Percentiles rank a stretch among this genome's conserved stretches.
Evolutionary conservation across 1,140 invertebrate genomes (phyloP).

Genomic region (Samia ricini): DNA sequence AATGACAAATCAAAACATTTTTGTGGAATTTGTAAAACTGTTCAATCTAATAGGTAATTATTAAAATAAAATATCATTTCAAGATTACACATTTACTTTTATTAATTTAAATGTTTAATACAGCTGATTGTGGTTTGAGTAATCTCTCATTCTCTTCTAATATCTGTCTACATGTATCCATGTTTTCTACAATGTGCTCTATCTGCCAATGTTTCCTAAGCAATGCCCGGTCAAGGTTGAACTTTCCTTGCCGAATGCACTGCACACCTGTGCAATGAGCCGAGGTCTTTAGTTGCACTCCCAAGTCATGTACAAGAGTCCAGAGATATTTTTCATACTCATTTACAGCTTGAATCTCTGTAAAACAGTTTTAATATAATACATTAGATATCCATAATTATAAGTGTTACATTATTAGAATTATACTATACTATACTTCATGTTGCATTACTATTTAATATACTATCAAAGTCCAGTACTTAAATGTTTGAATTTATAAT

Average conservation of each 20-base stretch:
- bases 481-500: too few relatives aligned
- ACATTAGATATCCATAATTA: too few relatives aligned
- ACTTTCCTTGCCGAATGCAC: conserved; percentile 90
- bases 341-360: conserved; percentile 92
- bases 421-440: too few relatives aligned
- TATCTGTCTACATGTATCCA: conserved; percentile 78
- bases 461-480: too few relatives aligned
- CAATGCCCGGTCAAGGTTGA: conserved; percentile 86
- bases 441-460: too few relatives aligned
- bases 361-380: conserved; percentile 53
- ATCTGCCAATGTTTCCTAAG: conserved; percentile 91
- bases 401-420: too few relatives aligned
- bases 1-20: too few relatives aligned
- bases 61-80: background rate
- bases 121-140: conserved; percentile 62
- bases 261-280: conserved; percentile 89
- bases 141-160: conserved; percentile 76
- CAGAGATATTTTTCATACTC: conserved; percentile 87
- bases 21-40: too few relatives aligned
- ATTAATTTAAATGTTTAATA: conserved; percentile 31
- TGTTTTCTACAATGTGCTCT: conserved; percentile 85
- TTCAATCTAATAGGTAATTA: too few relatives aligned
- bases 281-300: conserved; percentile 85
- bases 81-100: background rate
- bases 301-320: conserved; percentile 88